Conservation (phyloP, 1,140 invertebrate species). For the Rhopalosiphum maidis region DNA sequence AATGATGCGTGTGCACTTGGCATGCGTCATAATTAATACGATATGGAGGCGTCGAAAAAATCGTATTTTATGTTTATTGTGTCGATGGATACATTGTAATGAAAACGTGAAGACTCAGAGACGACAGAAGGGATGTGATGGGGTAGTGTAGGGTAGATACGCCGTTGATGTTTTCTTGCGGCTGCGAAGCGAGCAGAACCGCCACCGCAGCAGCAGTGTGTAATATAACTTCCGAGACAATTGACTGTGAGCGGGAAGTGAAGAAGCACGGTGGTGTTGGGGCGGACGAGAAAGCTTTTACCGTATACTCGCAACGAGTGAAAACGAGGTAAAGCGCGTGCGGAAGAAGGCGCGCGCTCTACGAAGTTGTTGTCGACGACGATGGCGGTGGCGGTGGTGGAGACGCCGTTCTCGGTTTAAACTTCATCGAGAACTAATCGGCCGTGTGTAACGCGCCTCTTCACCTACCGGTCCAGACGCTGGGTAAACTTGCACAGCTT, state of each 20-base stretch:
- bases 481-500: not conserved
- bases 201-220: not conserved
- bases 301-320: not conserved
- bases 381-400: not conserved
- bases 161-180: not conserved
- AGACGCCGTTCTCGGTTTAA: slow-evolving; percentile 44
- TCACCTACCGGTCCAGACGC: not conserved
- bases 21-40: not conserved
- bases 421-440: slow-evolving; percentile 58
- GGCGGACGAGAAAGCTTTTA: slow-evolving; percentile 49
- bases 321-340: not conserved
- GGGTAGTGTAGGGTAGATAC: not conserved
- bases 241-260: slow-evolving; percentile 10
- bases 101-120: not conserved
- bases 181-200: not conserved
- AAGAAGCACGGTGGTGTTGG: not conserved
- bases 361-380: not conserved
- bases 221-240: slow-evolving; percentile 52
- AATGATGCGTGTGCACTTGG: not conserved
- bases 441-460: slow-evolving; percentile 50
- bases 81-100: not conserved
- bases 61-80: not conserved
- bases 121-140: not conserved
- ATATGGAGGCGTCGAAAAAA: not conserved
- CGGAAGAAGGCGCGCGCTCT: not conserved